Evolutionary conservation across 2,113 vertebrate species (phyloP).

Genomic region (Strix uralensis): DNA sequence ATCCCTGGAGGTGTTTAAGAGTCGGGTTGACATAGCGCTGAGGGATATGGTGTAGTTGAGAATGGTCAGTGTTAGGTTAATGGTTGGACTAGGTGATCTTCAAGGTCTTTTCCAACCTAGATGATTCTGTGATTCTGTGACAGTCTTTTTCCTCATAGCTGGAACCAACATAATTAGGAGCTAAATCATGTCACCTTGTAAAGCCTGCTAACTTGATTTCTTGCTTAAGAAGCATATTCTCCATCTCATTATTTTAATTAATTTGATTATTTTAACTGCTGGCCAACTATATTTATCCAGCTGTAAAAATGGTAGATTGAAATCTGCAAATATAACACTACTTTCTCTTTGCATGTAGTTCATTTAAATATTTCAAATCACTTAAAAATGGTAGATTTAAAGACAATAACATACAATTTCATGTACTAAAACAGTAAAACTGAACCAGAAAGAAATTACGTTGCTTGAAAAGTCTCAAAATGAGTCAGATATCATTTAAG

Average conservation of each 20-base stretch:
- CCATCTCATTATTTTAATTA: neutral
- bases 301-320: neutral
- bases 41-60: too few species aligned
- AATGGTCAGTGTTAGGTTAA: too few species aligned
- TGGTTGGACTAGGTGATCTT: too few species aligned
- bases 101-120: too few species aligned
- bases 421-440: neutral
- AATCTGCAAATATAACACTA: neutral
- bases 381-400: neutral
- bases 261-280: conserved; percentile 1
- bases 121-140: too few species aligned
- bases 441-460: neutral
- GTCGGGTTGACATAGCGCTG: too few species aligned
- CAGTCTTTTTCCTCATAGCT: neutral
- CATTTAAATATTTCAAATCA: neutral
- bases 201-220: neutral
- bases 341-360: neutral
- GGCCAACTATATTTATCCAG: neutral
- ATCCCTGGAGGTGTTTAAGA: too few species aligned
- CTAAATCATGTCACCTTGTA: neutral
- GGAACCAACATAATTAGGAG: neutral
- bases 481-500: neutral
- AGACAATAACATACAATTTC: neutral
- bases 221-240: neutral
- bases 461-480: neutral